Evolutionary conservation across 2,113 vertebrate species (phyloP), one percentile per base, ranked within the genome.

Genomic region (Larimichthys polyactis): DNA sequence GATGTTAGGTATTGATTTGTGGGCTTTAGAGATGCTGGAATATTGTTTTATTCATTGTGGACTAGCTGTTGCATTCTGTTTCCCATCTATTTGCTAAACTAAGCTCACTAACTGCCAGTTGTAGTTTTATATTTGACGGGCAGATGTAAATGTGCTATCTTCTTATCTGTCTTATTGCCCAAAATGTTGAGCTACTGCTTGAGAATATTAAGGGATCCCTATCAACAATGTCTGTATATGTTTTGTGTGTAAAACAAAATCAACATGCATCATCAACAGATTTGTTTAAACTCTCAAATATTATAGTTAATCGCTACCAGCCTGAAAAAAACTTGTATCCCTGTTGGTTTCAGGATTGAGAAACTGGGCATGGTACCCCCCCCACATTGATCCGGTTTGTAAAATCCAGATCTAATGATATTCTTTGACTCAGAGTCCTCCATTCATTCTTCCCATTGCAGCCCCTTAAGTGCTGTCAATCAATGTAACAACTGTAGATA

Each of bases 391-490:
- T 84, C 58, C 44, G 20, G 36, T 77, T 83, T 78, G 14, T 3
- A 64, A 78, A 79, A 79, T 59, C 7, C 22, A 72, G 27, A 78
- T 54, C 6, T 76, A 74, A 85, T 70, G 29, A 87, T 64, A 78
- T 72, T 49, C 54, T 86, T 86, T 72, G 78, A 73, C 68, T 60
- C 14, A 58, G 59, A 81, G 69, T 29, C 49, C 75, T 36, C 27
- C 46, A 63, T 87, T 88, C 52, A 51, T 54, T 81, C 71, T 52
- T 71, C n/a, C 62, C 78, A 67, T 67, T 11, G 2, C 52, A 9
- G 71, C 44, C 14, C 19, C 54, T 84, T 88, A 90, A 92, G 82
- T 89, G 91, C 83, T 58, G 78, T 67, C 70, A 82, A 71, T 93
- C 91, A 92, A 75, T 91, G 73, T 29, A 81, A 78, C 68, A 76